These are phyloP conservation scores for Caenorhabditis macrosperma DNA, from an alignment of 2,888 invertebrate species.

Conservation along the genomic window DNA sequence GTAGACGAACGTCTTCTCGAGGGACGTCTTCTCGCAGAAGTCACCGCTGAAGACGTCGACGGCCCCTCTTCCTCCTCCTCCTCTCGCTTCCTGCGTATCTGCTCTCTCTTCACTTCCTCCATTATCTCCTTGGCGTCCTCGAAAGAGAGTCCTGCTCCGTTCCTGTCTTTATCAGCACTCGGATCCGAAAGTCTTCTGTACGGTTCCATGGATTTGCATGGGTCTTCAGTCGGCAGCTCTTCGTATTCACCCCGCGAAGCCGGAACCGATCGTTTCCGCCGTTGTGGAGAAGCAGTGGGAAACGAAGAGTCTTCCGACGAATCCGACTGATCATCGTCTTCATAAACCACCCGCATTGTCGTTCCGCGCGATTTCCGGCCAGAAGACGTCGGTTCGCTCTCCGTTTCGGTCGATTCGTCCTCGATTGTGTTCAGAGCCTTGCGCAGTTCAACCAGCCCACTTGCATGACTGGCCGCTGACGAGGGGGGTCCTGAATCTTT, in stretches of 20 bases:
- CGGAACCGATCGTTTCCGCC: constrained; percentile 30
- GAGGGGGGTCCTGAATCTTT: neutral
- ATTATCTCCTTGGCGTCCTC: constrained; percentile 19
- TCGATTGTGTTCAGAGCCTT: constrained; percentile 43
- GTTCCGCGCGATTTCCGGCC: neutral
- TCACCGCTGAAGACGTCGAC: constrained; percentile 7
- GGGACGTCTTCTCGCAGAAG: constrained; percentile 15
- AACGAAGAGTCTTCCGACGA: constrained; percentile 2
- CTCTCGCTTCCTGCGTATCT: too few species aligned
- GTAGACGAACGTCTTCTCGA: constrained; percentile 49
- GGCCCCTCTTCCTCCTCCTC: constrained; percentile 22
- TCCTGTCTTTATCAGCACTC: neutral
- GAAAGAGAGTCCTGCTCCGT: neutral
- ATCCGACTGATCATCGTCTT: constrained; percentile 1
- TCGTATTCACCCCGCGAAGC: neutral
- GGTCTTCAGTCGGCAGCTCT: neutral
- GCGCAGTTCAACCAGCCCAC: constrained; percentile 11
- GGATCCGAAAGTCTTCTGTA: neutral
- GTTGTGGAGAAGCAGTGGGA: constrained; percentile 1
- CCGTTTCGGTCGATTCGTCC: constrained; percentile 40
- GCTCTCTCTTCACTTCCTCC: constrained; percentile 13
- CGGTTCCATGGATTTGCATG: neutral
- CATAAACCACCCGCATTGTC: neutral
- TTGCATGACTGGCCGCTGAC: neutral
- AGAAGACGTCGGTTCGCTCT: constrained; percentile 25